phyloP scores from a whole-genome alignment of 2,888 invertebrate species.

The Tinea semifulvella region DNA sequence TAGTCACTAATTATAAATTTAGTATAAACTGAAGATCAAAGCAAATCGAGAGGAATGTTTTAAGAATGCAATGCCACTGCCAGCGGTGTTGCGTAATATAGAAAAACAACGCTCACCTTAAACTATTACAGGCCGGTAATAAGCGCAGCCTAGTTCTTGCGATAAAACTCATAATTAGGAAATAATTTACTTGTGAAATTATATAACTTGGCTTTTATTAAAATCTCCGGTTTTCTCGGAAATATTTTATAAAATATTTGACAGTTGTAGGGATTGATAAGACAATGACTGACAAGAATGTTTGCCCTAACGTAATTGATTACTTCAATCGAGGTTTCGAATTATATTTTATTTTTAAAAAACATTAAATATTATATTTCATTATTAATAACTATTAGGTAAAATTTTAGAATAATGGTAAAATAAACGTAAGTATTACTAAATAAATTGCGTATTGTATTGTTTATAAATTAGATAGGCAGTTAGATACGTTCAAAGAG shows the following conservation, averaged over 20 bases:
- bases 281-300: constrained; percentile 5
- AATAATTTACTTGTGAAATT: constrained; percentile 15
- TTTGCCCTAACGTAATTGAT: not conserved
- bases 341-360: too few relatives aligned
- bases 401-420: too few relatives aligned
- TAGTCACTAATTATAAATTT: too few relatives aligned
- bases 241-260: constrained; percentile 17
- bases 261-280: constrained; percentile 9
- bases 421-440: too few relatives aligned
- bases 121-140: constrained; percentile 36
- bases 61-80: not conserved
- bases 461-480: too few relatives aligned
- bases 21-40: too few relatives aligned
- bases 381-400: too few relatives aligned
- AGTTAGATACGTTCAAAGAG: too few relatives aligned
- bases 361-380: not conserved
- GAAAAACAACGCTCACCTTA: constrained; percentile 38
- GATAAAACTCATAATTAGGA: constrained; percentile 38
- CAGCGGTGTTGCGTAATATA: constrained; percentile 43
- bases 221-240: constrained; percentile 12
- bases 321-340: not conserved
- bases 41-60: too few relatives aligned
- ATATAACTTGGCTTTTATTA: constrained; percentile 15
- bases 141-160: constrained; percentile 34
- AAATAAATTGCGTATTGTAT: too few relatives aligned